Percentiles rank a stretch among this genome's conserved stretches.
Evolutionary conservation across 2,888 invertebrate genomes (phyloP).

Genomic region (Beris morrisii): DNA sequence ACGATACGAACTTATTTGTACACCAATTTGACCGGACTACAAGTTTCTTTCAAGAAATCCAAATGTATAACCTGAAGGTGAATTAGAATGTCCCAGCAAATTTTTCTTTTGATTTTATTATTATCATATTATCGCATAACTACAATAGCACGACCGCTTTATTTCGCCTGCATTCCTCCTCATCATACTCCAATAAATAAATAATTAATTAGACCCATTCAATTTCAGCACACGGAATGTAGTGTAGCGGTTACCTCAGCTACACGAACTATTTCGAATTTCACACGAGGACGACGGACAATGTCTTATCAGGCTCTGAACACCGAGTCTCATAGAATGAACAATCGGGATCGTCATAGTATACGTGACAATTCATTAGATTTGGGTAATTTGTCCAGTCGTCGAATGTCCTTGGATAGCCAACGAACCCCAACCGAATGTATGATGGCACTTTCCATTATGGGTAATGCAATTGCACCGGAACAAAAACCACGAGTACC

Average conservation of each 20-base stretch:
- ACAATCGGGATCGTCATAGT: slow-evolving; percentile 32
- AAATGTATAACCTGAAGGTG: too few species aligned
- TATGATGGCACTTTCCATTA: slow-evolving; percentile 54
- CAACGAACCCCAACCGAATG: slow-evolving; percentile 32
- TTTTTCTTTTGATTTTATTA: too few species aligned
- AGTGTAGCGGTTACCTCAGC: slow-evolving; percentile 42
- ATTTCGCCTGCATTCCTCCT: too few species aligned
- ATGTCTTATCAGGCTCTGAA: slow-evolving; percentile 41
- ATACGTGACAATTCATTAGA: slow-evolving; percentile 41
- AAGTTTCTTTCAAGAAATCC: too few species aligned
- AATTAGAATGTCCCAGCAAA: too few species aligned
- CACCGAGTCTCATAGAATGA: slow-evolving; percentile 32
- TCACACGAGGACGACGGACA: slow-evolving; percentile 39
- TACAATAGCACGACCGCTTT: too few species aligned
- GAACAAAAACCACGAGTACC: slow-evolving; percentile 62
- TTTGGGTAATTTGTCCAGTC: slow-evolving; percentile 38
- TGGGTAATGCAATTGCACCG: slow-evolving; percentile 62
- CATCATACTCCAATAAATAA: too few species aligned
- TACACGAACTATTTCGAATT: slow-evolving; percentile 41
- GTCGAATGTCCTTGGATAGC: slow-evolving; percentile 38
- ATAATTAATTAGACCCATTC: not conserved
- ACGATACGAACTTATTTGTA: too few species aligned
- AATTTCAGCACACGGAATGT: slow-evolving; percentile 40
- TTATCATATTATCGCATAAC: too few species aligned
- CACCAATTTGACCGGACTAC: too few species aligned